Evolutionary conservation across 1,140 invertebrate genomes (phyloP).

Genomic region (Leptopilina boulardi): DNA sequence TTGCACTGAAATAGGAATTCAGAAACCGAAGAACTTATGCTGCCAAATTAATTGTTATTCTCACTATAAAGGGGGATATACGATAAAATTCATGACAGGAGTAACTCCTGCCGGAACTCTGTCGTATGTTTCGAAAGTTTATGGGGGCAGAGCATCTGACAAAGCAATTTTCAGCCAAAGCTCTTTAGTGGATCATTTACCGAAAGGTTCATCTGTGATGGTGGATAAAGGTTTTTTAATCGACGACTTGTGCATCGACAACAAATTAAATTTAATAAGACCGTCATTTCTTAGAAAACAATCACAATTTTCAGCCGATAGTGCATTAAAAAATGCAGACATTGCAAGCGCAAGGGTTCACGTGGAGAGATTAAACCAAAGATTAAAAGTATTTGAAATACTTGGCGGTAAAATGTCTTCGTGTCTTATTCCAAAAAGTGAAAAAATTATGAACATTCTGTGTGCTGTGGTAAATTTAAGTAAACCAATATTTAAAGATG

Average conservation of each 20-base stretch:
- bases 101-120: constrained; percentile 61
- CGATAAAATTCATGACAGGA: constrained; percentile 64
- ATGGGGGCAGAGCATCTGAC: constrained; percentile 61
- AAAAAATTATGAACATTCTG: constrained; percentile 38
- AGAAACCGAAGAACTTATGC: constrained; percentile 47
- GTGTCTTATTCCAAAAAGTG: constrained; percentile 19
- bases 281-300: constrained; percentile 34
- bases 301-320: neutral
- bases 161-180: constrained; percentile 54
- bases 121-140: constrained; percentile 58
- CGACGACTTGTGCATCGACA: constrained; percentile 45
- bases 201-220: constrained; percentile 42
- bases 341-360: constrained; percentile 43
- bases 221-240: no score
- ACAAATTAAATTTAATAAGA: constrained; percentile 24
- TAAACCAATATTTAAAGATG: constrained; percentile 6
- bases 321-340: neutral
- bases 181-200: constrained; percentile 33
- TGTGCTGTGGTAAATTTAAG: constrained; percentile 35
- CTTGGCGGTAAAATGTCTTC: constrained; percentile 42
- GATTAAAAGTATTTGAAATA: constrained; percentile 60
- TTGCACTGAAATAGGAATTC: constrained; percentile 54
- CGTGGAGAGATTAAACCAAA: constrained; percentile 51
- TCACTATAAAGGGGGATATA: constrained; percentile 57
- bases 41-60: constrained; percentile 56